A percentile compares a stretch with the other conserved stretches of the same genome.
Conservation (phyloP, 1,140 invertebrate genomes). For the Drosophila dunni region DNA sequence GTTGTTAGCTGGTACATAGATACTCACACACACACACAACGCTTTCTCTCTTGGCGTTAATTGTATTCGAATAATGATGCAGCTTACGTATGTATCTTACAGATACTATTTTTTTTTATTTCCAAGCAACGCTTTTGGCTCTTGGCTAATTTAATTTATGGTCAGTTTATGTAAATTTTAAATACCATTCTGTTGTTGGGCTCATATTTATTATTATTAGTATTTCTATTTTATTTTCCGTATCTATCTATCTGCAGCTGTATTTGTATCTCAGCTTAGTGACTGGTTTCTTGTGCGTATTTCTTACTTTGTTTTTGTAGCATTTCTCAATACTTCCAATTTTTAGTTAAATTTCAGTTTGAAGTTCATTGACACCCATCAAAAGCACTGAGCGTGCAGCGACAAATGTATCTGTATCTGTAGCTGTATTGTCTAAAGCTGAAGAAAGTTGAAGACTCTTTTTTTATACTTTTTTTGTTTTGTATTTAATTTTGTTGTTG, state of each 20-base stretch:
- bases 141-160: conserved; percentile 80
- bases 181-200: conserved; percentile 66
- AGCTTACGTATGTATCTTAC: conserved; percentile 47
- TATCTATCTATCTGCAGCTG: conserved; percentile 40
- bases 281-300: conserved; percentile 41
- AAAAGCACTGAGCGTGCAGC: conserved; percentile 34
- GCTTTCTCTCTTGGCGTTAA: conserved; percentile 78
- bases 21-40: conserved; percentile 29
- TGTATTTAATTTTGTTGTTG: background rate
- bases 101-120: conserved; percentile 32
- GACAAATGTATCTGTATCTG: conserved; percentile 29
- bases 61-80: conserved; percentile 81
- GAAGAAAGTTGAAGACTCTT: conserved; percentile 62
- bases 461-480: conserved; percentile 1
- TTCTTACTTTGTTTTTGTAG: conserved; percentile 39
- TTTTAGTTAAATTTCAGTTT: conserved; percentile 41
- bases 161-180: conserved; percentile 77
- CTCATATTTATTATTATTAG: conserved; percentile 49
- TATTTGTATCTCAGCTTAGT: conserved; percentile 36
- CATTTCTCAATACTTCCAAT: conserved; percentile 72
- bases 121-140: conserved; percentile 13
- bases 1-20: conserved; percentile 11
- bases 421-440: conserved; percentile 17
- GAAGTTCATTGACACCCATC: conserved; percentile 71
- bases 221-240: conserved; percentile 35